These are phyloP conservation scores for Macropus fuliginosus DNA, from an alignment of 2,797 vertebrate genomes.

Conservation along the genomic window DNA sequence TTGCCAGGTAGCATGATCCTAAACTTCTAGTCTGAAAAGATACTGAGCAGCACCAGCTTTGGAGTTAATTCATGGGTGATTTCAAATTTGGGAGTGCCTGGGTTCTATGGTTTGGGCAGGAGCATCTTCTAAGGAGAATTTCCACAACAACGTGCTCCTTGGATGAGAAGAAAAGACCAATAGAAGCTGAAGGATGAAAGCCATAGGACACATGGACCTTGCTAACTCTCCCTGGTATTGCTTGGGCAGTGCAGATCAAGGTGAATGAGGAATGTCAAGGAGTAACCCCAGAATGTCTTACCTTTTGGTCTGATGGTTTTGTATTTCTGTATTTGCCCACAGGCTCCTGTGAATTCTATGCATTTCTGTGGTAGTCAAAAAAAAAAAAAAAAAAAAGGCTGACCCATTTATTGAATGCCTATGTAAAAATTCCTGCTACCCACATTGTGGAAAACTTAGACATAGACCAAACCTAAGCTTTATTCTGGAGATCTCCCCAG, in stretches of 20 bases:
- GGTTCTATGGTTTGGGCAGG: not conserved
- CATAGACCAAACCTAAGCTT: not conserved
- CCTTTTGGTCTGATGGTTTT: not conserved
- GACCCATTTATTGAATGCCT: not conserved
- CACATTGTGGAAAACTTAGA: not conserved
- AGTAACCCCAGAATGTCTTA: not conserved
- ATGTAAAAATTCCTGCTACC: not conserved
- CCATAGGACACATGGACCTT: not conserved
- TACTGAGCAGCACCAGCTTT: not conserved
- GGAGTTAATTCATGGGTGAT: not conserved
- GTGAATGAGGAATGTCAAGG: not conserved
- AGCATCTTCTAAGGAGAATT: not conserved
- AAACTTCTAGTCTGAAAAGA: not conserved
- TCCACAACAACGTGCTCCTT: not conserved
- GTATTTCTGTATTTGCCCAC: not conserved
- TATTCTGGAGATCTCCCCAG: not conserved
- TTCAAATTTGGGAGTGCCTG: not conserved
- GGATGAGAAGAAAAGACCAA: not conserved
- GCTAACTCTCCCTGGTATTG: not conserved
- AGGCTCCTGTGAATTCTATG: not conserved
- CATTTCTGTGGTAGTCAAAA: not conserved
- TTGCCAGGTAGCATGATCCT: not conserved
- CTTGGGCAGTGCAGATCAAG: not conserved
- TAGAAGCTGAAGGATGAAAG: not conserved
- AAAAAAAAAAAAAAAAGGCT: not conserved